Percentiles rank a stretch among this genome's conserved stretches.
Evolutionary conservation across 2,113 vertebrate genomes (phyloP).

Genomic region (Nematolebias whitei): DNA sequence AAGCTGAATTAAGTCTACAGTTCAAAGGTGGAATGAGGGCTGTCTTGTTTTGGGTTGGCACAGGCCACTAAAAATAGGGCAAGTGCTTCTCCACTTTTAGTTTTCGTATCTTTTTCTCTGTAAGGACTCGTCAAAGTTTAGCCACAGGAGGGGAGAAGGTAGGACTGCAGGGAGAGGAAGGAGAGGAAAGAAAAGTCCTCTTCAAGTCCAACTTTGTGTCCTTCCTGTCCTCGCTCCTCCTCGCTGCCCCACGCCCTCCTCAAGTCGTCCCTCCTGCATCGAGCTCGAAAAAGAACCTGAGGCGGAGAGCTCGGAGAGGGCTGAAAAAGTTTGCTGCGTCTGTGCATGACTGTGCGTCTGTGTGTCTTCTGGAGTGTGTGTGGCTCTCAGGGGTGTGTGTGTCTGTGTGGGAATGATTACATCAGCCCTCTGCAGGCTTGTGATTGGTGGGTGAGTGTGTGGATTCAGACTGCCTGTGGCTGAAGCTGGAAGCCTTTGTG

Average conservation of each 20-base stretch:
- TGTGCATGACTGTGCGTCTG: constrained; percentile 71
- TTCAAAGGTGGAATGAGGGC: constrained; percentile 17
- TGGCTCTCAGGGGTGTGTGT: constrained; percentile 24
- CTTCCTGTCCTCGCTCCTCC: constrained; percentile 26
- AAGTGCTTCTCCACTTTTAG: constrained; percentile 55
- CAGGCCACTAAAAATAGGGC: too few species aligned
- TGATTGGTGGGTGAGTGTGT: constrained; percentile 77
- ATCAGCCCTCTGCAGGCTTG: constrained; percentile 75
- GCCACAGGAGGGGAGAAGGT: constrained; percentile 39
- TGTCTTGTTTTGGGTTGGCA: not conserved
- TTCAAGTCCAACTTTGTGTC: constrained; percentile 23
- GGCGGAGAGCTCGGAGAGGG: constrained; percentile 48
- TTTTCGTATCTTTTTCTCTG: constrained; percentile 66
- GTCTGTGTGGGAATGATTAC: constrained; percentile 80
- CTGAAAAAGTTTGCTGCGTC: constrained; percentile 69
- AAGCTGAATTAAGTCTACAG: constrained; percentile 61
- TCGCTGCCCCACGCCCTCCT: constrained; percentile 52
- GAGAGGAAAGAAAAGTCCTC: constrained; percentile 34
- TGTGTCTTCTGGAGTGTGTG: constrained; percentile 57
- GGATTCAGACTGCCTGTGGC: constrained; percentile 78
- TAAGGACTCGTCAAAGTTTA: constrained; percentile 68
- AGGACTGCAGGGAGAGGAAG: not conserved
- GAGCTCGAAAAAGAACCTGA: constrained; percentile 54
- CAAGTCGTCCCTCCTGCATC: constrained; percentile 48
- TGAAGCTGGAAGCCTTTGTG: constrained; percentile 79